Percentiles rank a stretch among this genome's conserved stretches.
These are phyloP conservation scores for Megatriorchis doriae DNA, from an alignment of 2,113 vertebrate genomes.

Conservation along the genomic window DNA sequence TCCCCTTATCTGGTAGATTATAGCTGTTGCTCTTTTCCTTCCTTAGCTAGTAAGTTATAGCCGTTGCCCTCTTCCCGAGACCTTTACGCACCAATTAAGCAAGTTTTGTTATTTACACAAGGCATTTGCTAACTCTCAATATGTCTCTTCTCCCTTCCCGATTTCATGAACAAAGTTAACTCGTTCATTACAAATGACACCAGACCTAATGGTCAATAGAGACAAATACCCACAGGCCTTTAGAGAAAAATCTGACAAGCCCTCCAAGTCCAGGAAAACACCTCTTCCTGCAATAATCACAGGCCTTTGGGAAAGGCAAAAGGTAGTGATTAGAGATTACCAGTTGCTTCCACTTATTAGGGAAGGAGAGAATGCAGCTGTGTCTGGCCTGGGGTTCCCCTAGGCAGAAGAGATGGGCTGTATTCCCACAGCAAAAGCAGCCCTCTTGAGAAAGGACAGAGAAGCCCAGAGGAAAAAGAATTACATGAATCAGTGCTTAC, in stretches of 20 bases:
- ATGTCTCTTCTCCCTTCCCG: too few species aligned
- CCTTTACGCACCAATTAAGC: too few species aligned
- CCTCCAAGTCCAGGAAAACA: not conserved
- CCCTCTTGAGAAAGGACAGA: not conserved
- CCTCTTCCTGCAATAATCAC: not conserved
- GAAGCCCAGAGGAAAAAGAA: not conserved
- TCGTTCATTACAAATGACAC: too few species aligned
- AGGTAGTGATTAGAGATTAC: not conserved
- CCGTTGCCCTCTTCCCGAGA: too few species aligned
- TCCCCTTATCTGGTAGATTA: too few species aligned
- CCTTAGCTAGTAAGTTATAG: too few species aligned
- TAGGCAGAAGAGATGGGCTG: not conserved
- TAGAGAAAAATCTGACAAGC: not conserved
- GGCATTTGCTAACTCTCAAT: too few species aligned
- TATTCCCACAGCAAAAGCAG: not conserved
- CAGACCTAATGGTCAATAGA: not conserved
- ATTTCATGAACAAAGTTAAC: too few species aligned
- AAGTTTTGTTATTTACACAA: too few species aligned
- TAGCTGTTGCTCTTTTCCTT: too few species aligned
- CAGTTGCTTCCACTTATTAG: not conserved
- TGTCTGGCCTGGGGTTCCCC: not conserved
- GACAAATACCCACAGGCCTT: not conserved
- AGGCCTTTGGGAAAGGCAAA: not conserved
- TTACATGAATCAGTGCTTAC: not conserved
- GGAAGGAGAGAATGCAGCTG: rapidly evolving